Percentiles rank a stretch among this genome's conserved stretches.
Evolutionary conservation across 2,797 vertebrate genomes (phyloP).

Genomic region (Myotis vivesi): DNA sequence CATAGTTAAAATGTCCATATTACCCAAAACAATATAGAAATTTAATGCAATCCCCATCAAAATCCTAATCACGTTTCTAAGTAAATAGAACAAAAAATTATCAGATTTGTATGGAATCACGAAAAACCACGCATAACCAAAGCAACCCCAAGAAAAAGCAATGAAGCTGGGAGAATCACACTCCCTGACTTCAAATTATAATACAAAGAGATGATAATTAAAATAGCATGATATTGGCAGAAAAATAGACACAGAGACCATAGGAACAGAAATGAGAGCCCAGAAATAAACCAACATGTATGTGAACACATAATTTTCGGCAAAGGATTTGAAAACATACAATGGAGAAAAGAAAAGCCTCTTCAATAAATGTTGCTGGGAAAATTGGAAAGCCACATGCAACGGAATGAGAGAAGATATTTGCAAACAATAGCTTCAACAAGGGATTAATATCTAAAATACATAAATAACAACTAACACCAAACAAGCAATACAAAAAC

Average conservation of each 20-base stretch:
- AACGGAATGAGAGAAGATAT: not conserved
- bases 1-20: not conserved
- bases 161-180: not conserved
- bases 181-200: not conserved
- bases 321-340: not conserved
- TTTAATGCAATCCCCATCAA: not conserved
- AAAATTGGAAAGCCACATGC: not conserved
- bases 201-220: not conserved
- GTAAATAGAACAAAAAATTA: not conserved
- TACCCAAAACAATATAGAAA: not conserved
- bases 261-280: not conserved
- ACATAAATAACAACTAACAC: not conserved
- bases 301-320: not conserved
- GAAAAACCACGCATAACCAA: not conserved
- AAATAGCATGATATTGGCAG: not conserved
- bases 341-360: not conserved
- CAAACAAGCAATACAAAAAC: not conserved
- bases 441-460: not conserved
- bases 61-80: not conserved
- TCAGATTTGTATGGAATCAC: not conserved
- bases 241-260: not conserved
- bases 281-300: not conserved
- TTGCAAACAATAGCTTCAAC: not conserved
- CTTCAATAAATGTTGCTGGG: not conserved
- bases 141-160: not conserved